Evolutionary conservation across 2,888 invertebrate genomes (phyloP), one percentile per base, ranked within the genome.

Genomic region (Cosmia pyralina): DNA sequence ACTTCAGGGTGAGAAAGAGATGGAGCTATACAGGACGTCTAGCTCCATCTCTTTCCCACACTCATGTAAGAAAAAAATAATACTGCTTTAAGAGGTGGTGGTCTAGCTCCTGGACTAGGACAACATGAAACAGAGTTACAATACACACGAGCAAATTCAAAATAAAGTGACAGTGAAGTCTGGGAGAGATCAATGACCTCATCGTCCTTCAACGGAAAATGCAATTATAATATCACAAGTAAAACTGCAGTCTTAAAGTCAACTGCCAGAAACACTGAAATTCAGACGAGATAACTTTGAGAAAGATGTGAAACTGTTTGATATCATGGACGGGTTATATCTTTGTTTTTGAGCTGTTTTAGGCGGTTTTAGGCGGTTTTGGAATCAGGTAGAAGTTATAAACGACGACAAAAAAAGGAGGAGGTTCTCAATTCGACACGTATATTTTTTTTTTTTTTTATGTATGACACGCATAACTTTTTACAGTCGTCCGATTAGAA

Each of bases 271-370:
- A 55, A 34, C 48, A 28, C 22, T 65, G 28, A 6, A 64, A 19
- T 50, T 44, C 11, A 22, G 58, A 72, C 17, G 10, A 50, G 58
- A 72, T 50, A 52, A 52, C 72, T 60, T 72, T 46, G 8, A 19
- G 19, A 44, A 57, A 52, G 44, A 44, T 70, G 17, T 19, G 11
- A 50, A 72, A 52, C 72, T 52, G 0, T 52, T 52, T 72, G 22
- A 50, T 72, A 28, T 19, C n/a, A 22, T 19, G 13, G 10, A 34
- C 10, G 2, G n/a, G 7, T 46, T 4, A 7, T 22, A 53, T 28
- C 15, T 22, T 28, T 28, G 41, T 11, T 34, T 28, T 38, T 50
- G 1, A 28, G 2, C 4, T 28, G 28, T 28, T 62, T 46, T 13
- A 28, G 48, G 10, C n/a, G n/a, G n/a, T n/a, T n/a, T n/a, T 46